A percentile compares a stretch with the other conserved stretches of the same genome.
Evolutionary conservation across 2,113 vertebrate genomes (phyloP).

Genomic region (Hemibagrus wyckioides): DNA sequence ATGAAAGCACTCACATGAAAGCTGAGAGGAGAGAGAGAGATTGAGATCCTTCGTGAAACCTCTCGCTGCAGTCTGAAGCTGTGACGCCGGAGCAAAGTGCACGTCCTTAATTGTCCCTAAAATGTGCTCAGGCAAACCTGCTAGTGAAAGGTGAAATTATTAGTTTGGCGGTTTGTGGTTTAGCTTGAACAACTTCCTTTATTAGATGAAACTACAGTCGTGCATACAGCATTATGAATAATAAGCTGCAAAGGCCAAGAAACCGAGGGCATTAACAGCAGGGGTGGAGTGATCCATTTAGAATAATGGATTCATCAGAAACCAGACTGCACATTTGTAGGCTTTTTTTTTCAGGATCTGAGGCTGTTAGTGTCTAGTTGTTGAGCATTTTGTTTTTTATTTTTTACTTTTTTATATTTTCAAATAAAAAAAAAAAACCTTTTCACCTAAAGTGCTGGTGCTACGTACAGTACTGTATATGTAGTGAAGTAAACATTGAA

Average conservation of each 20-base stretch:
- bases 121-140: neutral
- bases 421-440: neutral
- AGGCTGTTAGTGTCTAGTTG: neutral
- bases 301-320: constrained; percentile 16
- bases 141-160: neutral
- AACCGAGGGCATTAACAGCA: constrained; percentile 14
- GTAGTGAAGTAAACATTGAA: neutral
- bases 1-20: constrained; percentile 60
- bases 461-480: neutral
- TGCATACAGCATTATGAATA: neutral
- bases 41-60: constrained; percentile 29
- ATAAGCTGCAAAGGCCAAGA: neutral
- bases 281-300: neutral
- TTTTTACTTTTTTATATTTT: neutral
- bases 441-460: neutral
- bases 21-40: neutral
- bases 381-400: neutral
- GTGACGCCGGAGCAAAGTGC: constrained; percentile 59
- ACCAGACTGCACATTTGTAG: constrained; percentile 4
- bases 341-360: neutral
- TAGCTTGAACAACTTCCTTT: neutral
- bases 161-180: neutral
- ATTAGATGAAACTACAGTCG: neutral
- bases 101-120: neutral
- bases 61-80: constrained; percentile 24